Conservation (phyloP, 2,797 vertebrate genomes). For the Oophaga sylvatica region DNA sequence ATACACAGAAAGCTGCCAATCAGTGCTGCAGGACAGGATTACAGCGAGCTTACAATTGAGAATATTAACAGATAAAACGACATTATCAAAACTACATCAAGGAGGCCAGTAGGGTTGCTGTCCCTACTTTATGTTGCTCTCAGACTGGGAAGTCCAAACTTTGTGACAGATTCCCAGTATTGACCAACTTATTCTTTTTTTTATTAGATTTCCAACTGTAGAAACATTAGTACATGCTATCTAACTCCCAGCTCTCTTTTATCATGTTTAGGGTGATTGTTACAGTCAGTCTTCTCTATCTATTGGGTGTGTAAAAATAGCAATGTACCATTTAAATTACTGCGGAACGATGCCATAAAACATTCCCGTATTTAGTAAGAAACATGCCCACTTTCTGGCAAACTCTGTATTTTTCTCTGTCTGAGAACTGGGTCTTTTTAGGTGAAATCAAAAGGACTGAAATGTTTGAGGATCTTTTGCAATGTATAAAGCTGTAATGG, state of each 20-base stretch:
- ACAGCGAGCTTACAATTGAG: no score
- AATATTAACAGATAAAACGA: no score
- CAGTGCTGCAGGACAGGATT: no score
- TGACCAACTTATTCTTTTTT: background rate
- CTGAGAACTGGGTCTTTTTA: constrained; percentile 9
- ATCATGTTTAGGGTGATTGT: background rate
- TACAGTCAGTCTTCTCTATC: background rate
- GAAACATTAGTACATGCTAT: background rate
- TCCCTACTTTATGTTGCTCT: no score
- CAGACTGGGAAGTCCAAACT: no score
- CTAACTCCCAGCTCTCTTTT: background rate
- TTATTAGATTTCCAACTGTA: background rate
- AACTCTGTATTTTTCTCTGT: background rate
- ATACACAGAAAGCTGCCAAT: no score
- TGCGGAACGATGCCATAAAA: background rate
- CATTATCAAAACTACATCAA: no score
- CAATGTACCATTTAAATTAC: background rate
- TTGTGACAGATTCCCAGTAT: no score
- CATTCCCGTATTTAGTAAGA: background rate
- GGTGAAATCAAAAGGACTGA: background rate
- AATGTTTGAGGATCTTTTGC: background rate
- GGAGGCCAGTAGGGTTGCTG: no score
- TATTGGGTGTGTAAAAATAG: background rate
- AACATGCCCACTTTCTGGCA: constrained; percentile 22
- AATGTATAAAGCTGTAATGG: background rate